phyloP scores from a whole-genome alignment of 2,797 vertebrate species.

The Coccyzus lansbergi region DNA sequence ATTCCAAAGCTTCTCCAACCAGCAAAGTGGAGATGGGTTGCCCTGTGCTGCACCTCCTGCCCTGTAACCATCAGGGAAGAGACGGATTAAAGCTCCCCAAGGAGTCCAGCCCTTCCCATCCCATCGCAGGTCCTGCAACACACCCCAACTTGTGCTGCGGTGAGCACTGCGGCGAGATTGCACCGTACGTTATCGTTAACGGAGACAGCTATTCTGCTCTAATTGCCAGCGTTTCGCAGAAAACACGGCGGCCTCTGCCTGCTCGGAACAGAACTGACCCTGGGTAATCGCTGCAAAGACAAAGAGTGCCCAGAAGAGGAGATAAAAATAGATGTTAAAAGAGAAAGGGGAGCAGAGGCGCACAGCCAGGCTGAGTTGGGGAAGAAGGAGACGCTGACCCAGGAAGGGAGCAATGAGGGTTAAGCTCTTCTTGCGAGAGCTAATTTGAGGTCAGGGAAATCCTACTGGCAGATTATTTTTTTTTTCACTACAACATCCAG shows the following conservation, averaged over 20 bases:
- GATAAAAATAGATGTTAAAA: background rate
- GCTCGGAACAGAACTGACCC: background rate
- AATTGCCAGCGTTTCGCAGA: background rate
- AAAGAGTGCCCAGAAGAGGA: background rate
- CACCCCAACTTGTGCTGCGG: background rate
- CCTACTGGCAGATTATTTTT: conserved; percentile 47
- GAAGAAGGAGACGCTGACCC: background rate
- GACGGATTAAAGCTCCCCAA: accelerated
- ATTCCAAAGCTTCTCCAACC: background rate
- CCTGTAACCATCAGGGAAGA: background rate
- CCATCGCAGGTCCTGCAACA: background rate
- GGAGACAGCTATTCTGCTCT: background rate
- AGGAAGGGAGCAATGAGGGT: background rate
- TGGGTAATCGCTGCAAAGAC: background rate
- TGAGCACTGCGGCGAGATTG: background rate
- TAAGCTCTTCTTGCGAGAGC: conserved; percentile 9
- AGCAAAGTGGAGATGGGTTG: background rate
- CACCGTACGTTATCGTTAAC: background rate
- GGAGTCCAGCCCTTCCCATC: background rate
- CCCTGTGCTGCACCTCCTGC: accelerated
- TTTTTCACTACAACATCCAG: background rate
- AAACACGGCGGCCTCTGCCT: background rate
- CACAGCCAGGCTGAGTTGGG: accelerated
- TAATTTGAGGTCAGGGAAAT: conserved; percentile 54
- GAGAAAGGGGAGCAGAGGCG: background rate